phyloP scores from a whole-genome alignment of 2,888 invertebrate genomes.

The Leucania comma region DNA sequence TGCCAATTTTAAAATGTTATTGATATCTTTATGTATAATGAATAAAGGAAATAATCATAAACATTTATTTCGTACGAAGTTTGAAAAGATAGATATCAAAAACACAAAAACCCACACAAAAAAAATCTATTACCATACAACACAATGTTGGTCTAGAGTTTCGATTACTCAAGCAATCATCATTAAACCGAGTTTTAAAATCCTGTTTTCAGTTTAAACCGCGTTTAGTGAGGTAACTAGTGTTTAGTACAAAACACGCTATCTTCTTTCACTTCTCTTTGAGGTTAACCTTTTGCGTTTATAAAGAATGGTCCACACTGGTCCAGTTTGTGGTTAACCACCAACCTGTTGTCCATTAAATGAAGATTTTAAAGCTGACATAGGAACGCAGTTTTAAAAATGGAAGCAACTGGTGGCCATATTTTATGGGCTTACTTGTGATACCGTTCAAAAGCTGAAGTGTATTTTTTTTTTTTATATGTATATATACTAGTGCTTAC shows the following conservation, averaged over 20 bases:
- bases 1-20: too few relatives aligned
- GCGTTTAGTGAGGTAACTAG: neutral
- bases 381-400: neutral
- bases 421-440: neutral
- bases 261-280: neutral
- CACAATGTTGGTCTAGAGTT: too few relatives aligned
- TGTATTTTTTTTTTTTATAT: too few relatives aligned
- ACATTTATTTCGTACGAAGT: too few relatives aligned
- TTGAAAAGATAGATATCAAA: too few relatives aligned
- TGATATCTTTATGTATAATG: too few relatives aligned
- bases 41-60: too few relatives aligned
- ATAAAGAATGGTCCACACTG: constrained; percentile 15
- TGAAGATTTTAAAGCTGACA: constrained; percentile 10
- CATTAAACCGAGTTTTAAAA: too few relatives aligned
- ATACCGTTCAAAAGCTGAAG: neutral
- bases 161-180: too few relatives aligned
- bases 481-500: too few relatives aligned
- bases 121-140: too few relatives aligned
- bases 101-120: too few relatives aligned
- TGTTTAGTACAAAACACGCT: neutral
- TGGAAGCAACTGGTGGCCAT: constrained; percentile 6
- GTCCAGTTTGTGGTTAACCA: neutral
- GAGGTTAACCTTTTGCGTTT: neutral
- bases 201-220: neutral
- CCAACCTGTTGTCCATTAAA: constrained; percentile 42